A percentile compares a stretch with the other conserved stretches of the same genome.
These are phyloP conservation scores for Zoanthus sociatus DNA, from an alignment of 92 coral and sea anemone species.

Conservation along the genomic window DNA sequence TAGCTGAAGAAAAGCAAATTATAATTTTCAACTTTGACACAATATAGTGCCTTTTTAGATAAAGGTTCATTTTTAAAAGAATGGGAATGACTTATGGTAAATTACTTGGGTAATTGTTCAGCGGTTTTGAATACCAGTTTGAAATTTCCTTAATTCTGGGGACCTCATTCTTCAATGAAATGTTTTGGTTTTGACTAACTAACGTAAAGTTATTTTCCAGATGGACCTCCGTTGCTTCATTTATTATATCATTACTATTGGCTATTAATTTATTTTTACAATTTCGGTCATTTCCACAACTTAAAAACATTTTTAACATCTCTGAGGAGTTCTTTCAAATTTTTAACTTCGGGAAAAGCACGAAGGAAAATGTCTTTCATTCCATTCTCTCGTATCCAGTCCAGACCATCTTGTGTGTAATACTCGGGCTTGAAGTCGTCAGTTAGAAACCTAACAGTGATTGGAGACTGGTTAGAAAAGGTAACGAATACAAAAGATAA, in stretches of 20 bases:
- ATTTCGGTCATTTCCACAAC: constrained; percentile 59
- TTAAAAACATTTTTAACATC: constrained; percentile 71
- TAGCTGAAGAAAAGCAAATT: too few species aligned
- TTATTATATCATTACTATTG: neutral
- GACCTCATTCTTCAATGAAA: neutral
- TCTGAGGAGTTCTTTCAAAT: constrained; percentile 45
- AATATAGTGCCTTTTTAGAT: too few species aligned
- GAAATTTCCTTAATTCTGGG: too few species aligned
- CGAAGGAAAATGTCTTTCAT: constrained; percentile 81
- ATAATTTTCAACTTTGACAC: too few species aligned
- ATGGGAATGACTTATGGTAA: too few species aligned
- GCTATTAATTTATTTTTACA: neutral
- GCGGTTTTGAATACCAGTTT: too few species aligned
- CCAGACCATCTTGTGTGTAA: constrained; percentile 80
- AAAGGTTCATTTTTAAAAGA: too few species aligned
- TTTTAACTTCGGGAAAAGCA: constrained; percentile 67
- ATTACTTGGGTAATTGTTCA: too few species aligned
- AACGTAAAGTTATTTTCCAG: neutral
- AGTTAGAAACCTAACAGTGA: constrained; percentile 74
- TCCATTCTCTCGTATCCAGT: constrained; percentile 75
- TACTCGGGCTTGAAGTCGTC: constrained; percentile 80
- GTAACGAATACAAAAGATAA: too few species aligned
- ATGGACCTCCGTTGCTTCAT: neutral
- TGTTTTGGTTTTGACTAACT: neutral
- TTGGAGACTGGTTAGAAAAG: neutral